Conservation (phyloP, 2,888 invertebrate genomes). For the Hypolimnas misippus region DNA sequence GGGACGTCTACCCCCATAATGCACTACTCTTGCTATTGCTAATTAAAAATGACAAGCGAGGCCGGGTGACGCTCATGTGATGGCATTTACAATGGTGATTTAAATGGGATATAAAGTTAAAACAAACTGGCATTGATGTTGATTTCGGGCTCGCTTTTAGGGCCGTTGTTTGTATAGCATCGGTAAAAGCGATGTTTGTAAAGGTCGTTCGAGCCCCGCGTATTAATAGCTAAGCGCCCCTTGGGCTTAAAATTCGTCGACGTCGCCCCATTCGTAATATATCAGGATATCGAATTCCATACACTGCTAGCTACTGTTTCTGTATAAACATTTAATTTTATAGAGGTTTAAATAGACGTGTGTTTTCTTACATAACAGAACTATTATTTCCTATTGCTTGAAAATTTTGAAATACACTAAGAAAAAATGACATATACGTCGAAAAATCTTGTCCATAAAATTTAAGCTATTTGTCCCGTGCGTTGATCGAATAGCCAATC, state of each 20-base stretch:
- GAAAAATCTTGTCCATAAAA: no score
- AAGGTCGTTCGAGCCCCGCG: slow-evolving; percentile 66
- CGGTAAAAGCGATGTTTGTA: slow-evolving; percentile 64
- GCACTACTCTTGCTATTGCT: slow-evolving; percentile 52
- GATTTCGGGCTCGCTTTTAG: slow-evolving; percentile 55
- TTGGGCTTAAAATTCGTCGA: slow-evolving; percentile 64
- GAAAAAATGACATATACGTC: no score
- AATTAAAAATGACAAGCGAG: slow-evolving; percentile 47
- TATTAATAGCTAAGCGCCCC: slow-evolving; percentile 58
- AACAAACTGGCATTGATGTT: slow-evolving; percentile 42
- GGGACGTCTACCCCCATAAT: slow-evolving; percentile 47
- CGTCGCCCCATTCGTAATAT: slow-evolving; percentile 65
- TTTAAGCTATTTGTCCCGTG: background rate
- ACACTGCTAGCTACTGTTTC: slow-evolving; percentile 40
- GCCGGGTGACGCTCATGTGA: slow-evolving; percentile 24
- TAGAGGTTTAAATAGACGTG: background rate
- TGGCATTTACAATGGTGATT: slow-evolving; percentile 36
- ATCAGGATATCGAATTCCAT: slow-evolving; percentile 74
- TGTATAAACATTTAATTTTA: slow-evolving; percentile 14
- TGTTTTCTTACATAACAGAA: background rate
- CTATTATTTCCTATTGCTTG: background rate
- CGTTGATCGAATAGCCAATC: background rate
- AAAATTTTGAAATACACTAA: no score
- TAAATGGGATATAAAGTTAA: slow-evolving; percentile 37
- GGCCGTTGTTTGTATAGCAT: slow-evolving; percentile 69